These are phyloP conservation scores for Idaea dimidiata DNA, from an alignment of 2,888 invertebrate species.

Conservation along the genomic window DNA sequence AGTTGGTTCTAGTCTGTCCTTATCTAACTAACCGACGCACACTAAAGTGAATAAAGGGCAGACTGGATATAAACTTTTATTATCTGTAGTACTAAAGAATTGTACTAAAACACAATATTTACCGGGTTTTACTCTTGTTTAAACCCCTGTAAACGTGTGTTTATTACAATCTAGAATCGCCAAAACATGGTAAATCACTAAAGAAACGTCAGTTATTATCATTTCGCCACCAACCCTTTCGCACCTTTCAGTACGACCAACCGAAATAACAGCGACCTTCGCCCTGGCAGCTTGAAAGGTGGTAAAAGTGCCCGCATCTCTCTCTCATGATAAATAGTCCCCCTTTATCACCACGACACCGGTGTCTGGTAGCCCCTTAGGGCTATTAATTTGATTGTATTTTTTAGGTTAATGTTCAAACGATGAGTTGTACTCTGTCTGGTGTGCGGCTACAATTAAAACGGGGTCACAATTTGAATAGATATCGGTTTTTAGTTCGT, in stretches of 20 bases:
- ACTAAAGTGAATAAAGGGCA: no score
- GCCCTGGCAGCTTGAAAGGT: not conserved
- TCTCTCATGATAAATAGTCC: constrained; percentile 39
- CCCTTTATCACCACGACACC: constrained; percentile 35
- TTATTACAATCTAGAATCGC: no score
- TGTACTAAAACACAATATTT: no score
- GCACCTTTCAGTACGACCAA: not conserved
- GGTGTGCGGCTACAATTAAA: not conserved
- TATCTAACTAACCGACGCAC: no score
- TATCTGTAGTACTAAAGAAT: no score
- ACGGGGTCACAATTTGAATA: constrained; percentile 5
- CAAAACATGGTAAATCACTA: no score
- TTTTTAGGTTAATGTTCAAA: constrained; percentile 33
- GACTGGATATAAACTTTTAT: no score
- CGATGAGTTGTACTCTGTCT: not conserved
- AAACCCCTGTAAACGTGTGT: no score
- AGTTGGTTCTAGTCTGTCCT: no score
- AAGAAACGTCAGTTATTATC: not conserved
- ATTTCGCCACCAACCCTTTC: not conserved
- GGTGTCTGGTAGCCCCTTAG: constrained; percentile 37
- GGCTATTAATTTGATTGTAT: constrained; percentile 45
- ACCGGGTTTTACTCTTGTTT: no score
- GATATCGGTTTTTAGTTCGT: constrained; percentile 1
- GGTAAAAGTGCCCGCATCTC: constrained; percentile 5
- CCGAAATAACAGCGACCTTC: not conserved